Base-by-base conservation (phyloP, 2,888 invertebrate species). In the Zootermopsis nevadensis region DNA sequence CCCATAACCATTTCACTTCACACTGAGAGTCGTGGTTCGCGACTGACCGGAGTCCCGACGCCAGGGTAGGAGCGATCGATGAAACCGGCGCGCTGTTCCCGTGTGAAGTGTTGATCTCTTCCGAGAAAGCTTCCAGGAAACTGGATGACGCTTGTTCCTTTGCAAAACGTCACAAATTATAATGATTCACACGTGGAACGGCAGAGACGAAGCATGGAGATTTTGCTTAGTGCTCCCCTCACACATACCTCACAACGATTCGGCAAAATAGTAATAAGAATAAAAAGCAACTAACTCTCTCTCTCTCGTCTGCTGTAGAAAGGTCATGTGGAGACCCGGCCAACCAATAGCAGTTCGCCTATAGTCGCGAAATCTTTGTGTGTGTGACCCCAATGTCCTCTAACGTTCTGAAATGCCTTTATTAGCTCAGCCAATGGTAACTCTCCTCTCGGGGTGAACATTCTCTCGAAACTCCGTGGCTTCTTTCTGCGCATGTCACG, bases 341-440 rank as follows among this genome's bases (percentile, higher is more conserved):
- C 35, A 80, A 42, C 82, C 84, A 81, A 82, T 82, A 38, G 81
- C 38, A 38, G 53, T 33, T 55, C 76, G 30, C 72, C 53, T 42
- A 31, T 48, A 53, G 27, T 77, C 77, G 77, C 77, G 69, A 69
- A 69, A 69, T 31, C 31, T 33, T 80, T 48, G 84, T 84, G 77
- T 80, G 82, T 85, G 82, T 85, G 85, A 85, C 85, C 85, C 76
- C 84, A 77, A 83, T 84, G 85, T 84, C 85, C 85, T 85, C 83
- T 84, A 82, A 42, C 42, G 66, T 53, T 77, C 80, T 82, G 42
- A 77, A 85, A 82, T 85, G 84, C 82, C 85, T 84, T 84, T 84
- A 84, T 85, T 85, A 85, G 85, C 82, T 72, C 84, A 81, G 80
- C 85, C 85, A 85, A 85, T 85, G 79, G 77, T 80, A 69, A 42